Evolutionary conservation across 2,113 vertebrate species (phyloP).

Genomic region (Nesoenas mayeri): DNA sequence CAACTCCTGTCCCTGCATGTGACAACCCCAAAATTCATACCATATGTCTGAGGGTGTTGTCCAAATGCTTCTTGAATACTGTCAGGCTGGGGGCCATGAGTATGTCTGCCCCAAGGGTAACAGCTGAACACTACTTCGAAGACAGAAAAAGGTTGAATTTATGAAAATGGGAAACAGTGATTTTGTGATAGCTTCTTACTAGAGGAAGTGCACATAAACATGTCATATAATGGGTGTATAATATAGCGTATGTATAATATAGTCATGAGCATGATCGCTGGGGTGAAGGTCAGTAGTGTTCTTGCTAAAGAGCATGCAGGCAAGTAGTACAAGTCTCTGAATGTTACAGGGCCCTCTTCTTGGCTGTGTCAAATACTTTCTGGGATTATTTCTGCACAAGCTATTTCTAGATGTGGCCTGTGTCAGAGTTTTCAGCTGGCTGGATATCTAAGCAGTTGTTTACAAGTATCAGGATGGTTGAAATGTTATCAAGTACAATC

Average conservation of each 20-base stretch:
- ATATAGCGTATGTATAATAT: neutral
- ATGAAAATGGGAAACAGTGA: neutral
- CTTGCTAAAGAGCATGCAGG: neutral
- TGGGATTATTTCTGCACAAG: constrained; percentile 1
- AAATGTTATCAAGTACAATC: constrained; percentile 12
- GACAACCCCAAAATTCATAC: too few relatives aligned
- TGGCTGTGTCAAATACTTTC: neutral
- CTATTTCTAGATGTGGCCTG: constrained; percentile 7
- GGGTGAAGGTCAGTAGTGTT: neutral
- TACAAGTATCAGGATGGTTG: neutral
- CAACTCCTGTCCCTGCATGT: too few relatives aligned
- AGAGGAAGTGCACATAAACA: neutral
- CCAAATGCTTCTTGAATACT: too few relatives aligned
- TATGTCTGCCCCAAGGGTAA: too few relatives aligned
- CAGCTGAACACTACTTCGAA: too few relatives aligned
- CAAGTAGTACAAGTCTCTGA: neutral
- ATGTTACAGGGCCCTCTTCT: neutral
- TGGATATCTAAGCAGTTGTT: constrained; percentile 23
- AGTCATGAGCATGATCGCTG: neutral
- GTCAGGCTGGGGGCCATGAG: too few relatives aligned
- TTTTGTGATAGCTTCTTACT: neutral
- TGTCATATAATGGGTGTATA: neutral
- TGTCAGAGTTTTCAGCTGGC: neutral
- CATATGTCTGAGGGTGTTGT: too few relatives aligned
- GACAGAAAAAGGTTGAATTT: too few relatives aligned